Base-by-base conservation (phyloP, 2,113 vertebrate genomes). In the Nannospalax galili region DNA sequence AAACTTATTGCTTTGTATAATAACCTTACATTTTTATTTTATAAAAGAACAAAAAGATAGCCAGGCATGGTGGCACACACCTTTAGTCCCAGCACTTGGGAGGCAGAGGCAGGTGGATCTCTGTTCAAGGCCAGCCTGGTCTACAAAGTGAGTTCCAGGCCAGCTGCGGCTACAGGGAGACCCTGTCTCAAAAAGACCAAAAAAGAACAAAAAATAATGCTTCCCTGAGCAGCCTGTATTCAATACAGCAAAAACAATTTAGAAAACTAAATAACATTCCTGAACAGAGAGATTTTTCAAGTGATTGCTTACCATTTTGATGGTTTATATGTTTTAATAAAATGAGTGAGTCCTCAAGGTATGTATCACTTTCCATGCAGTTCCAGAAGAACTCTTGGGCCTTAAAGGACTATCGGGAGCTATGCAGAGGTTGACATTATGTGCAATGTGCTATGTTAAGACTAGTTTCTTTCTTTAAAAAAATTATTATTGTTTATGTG, bases 241-340 rank as follows among this genome's bases (percentile, higher is more conserved):
- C 45, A 69, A 64, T 58, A 80, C 3, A 79, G 75, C 7, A 65
- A 52, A 92, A 92, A 82, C 14, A 81, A 86, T 81, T 86, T 73
- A 35, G 40, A 95, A 95, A 52, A n/a, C 5, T 7, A 78, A 89
- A 89, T 45, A 79, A 70, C 11, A 37, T 77, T 92, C 91, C 85
- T 40, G 5, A 72, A 80, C 56, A 85, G 75, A 87, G 32, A 90
- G 40, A 56, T 74, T 92, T 52, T 90, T 42, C 90, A 78, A 84
- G 7, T 89, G 22, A 30, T 14, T 84, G 92, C 72, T 73, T 86
- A 81, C 20, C 64, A 24, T 85, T 85, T 72, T 77, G 60, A 72
- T 86, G 32, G 32, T n/a, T 72, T 84, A 22, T 28, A 64, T 81
- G 28, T 73, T 90, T 94, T 90, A 79, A 94, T 90, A 79, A 94